Conservation (phyloP, 1,140 invertebrate species). For the Cydia fagiglandana region DNA sequence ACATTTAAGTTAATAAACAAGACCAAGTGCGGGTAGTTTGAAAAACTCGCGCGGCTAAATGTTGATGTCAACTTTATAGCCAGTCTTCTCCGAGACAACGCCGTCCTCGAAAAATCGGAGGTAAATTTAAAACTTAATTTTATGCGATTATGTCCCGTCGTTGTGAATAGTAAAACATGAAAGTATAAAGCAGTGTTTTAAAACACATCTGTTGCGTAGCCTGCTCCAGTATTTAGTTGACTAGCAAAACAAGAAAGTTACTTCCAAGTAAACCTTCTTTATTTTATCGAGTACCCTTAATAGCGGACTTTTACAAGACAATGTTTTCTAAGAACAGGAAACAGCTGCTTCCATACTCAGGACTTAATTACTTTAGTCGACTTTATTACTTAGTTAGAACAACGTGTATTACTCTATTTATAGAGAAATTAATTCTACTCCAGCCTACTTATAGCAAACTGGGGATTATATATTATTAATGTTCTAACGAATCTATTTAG, state of each 20-base stretch:
- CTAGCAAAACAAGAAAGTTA: not conserved
- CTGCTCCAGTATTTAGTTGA: not conserved
- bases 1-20: too few species aligned
- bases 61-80: too few species aligned
- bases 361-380: not conserved
- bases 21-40: too few species aligned
- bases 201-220: not conserved
- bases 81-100: too few species aligned
- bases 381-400: not conserved
- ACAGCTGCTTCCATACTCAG: slow-evolving; percentile 4
- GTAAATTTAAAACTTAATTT: too few species aligned
- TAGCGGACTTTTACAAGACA: not conserved
- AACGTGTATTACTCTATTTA: not conserved
- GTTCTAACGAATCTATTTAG: too few species aligned
- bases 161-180: too few species aligned
- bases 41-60: too few species aligned
- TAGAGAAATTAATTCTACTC: not conserved
- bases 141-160: too few species aligned
- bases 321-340: not conserved
- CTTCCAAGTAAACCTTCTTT: slow-evolving; percentile 10
- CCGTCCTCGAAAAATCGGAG: too few species aligned
- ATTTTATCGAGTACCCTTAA: slow-evolving; percentile 9
- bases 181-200: too few species aligned
- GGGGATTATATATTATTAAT: not conserved
- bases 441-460: not conserved